Evolutionary conservation across 2,113 vertebrate genomes (phyloP).

Genomic region (Chloropsis cyanopogon): DNA sequence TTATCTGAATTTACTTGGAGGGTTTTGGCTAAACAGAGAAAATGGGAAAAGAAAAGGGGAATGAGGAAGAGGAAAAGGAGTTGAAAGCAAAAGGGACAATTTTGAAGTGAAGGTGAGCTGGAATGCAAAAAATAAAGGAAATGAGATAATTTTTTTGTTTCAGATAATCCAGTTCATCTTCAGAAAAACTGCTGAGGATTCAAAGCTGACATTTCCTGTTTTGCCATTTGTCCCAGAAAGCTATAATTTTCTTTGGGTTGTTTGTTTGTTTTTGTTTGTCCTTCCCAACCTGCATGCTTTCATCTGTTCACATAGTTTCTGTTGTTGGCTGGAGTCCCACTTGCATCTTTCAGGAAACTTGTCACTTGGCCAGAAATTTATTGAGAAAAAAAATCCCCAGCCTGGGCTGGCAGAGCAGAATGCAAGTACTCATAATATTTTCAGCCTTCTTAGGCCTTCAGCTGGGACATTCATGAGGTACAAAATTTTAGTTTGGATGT

Average conservation of each 20-base stretch:
- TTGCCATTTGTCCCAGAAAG: not conserved
- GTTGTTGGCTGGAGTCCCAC: not conserved
- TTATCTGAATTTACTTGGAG: not conserved
- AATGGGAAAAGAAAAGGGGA: not conserved
- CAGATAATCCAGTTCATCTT: not conserved
- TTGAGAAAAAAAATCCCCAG: not conserved
- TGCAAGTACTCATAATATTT: not conserved
- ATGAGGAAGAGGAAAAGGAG: not conserved
- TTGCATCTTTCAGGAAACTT: constrained; percentile 13
- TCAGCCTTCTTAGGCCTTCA: not conserved
- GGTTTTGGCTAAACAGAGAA: not conserved
- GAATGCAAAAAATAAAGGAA: not conserved
- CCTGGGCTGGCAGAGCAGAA: not conserved
- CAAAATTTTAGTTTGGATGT: not conserved
- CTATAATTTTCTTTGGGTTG: not conserved
- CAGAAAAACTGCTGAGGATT: not conserved
- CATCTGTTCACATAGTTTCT: not conserved
- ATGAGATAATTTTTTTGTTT: not conserved
- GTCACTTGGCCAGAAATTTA: constrained; percentile 14
- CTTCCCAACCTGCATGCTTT: not conserved
- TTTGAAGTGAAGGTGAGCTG: not conserved
- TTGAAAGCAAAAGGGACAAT: not conserved
- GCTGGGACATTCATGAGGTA: not conserved
- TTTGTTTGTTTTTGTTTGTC: not conserved
- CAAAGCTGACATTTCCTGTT: not conserved